Base-by-base conservation (phyloP, 30 jellyfish, hydroid and myxozoan species). In the Pseudorhiza aurosa region DNA sequence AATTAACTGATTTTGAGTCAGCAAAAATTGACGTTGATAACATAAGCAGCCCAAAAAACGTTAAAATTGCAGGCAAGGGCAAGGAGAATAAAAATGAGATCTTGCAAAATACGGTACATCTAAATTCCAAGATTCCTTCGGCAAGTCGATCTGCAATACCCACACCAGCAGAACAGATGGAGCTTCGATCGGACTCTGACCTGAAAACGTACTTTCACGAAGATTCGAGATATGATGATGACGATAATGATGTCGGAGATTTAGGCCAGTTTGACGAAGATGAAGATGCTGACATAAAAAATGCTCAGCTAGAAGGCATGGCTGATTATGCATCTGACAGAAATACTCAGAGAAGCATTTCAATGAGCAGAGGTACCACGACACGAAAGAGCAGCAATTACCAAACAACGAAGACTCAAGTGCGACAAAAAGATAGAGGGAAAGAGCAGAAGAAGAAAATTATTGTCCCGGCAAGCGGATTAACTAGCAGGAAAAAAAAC, bases 111-210 rank as follows among this genome's bases (percentile, higher is more conserved):
- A 58, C 25, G 5, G 25, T 26, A 0, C 9, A 12, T 12, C 3
- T 45, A 8, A 42, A 18, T 17, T 8, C 77, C 35, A 55, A 58
- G 37, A 15, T 26, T 25, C 88, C 88, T 25, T 76, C 88, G 1
- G 72, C 88, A 2, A 65, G 88, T 17, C 58, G 88, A 28, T 76
- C 88, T 22, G 88, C 79, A 0, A 76, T 76, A 1, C 88, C 88
- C 11, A 57, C 71, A 18, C 80, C 88, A 14, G 24, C 31, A 26
- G 42, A 37, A 30, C 59, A 35, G 58, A 28, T 59, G 6, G 74
- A 50, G 29, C 6, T n/a, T 3, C 17, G 4, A 31, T 42, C 36
- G 39, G 77, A n/a, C 19, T 36, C n/a, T 1, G 33, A 58, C 9
- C 21, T 64, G 58, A 30, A 11, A 30, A 12, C 21, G 21, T 64